Base-by-base conservation (phyloP, 2,888 invertebrate species). In the Clostera curtula region DNA sequence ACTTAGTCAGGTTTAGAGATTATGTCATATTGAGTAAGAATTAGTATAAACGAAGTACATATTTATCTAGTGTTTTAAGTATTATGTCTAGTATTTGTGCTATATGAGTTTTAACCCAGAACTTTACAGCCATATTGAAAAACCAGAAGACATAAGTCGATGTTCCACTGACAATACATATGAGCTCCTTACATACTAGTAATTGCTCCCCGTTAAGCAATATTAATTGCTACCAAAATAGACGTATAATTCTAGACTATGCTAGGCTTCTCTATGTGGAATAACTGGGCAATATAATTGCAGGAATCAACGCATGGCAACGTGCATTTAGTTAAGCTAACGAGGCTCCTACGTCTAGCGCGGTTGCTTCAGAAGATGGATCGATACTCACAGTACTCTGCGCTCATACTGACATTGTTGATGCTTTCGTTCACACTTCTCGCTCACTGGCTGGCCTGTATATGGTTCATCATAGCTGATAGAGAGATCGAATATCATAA, bases 381-480 rank as follows among this genome's bases (percentile, higher is more conserved):
- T 80, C 89, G 97, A 59, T 97, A 97, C 77, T 96, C 96, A 5
- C 97, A 97, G 75, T 97, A 97, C 80, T 95, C 95, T 41, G 95
- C 96, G 29, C 91, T 97, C 77, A 96, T 98, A 56, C 86, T 97
- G 43, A 95, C 96, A 6, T 87, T 98, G 37, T 86, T 97, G 54
- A 97, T 98, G 96, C 87, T 96, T 30, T 95, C 93, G 53, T 98
- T 97, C 80, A 93, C 95, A 20, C 85, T 97, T 49, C 91, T 96
- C 27, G 97, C 97, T 2, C 97, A 98, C 73, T 97, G 97, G 97
- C 85, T 97, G 38, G 97, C 97, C 7, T 97, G 97, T 73, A 90
- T 97, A 52, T 98, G 97, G 97, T 97, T 93, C 77, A 94, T 96
- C 49, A 96, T 97, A 51, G 97, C 97, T 5, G 93, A 93, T 57